Evolutionary conservation across 2,113 vertebrate genomes (phyloP), one percentile per base, ranked within the genome.

Genomic region (Malurus alboscapulatus): DNA sequence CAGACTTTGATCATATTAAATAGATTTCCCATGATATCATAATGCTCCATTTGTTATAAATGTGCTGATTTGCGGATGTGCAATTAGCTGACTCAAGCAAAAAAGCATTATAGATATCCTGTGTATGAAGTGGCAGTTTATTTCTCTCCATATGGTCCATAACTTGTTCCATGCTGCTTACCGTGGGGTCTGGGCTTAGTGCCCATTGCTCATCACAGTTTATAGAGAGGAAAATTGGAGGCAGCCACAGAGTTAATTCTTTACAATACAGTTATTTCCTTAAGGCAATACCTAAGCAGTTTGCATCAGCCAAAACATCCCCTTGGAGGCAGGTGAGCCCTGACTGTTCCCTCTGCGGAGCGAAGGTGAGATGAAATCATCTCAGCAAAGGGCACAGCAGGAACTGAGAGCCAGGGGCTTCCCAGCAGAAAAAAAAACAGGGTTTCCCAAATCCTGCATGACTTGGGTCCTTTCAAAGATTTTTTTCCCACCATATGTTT

Each of bases 131-230:
- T 94, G 96, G 87, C 89, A 91, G 88, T 96, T 95, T 96, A 91
- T 95, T 96, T 84, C 87, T 90, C 87, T 95, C 96, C 96, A 93
- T 96, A 95, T 97, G 95, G 94, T 87, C 83, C 82, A 17, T 93
- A 96, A 92, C 87, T 96, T 94, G 80, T 94, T 97, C 94, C 72
- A 40, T 92, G 93, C 83, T 88, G 68, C 89, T 94, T 92, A 86
- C 91, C 48, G 29, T 96, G 96, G 83, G 96, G 89, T 93, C 93
- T 96, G 90, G 94, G 93, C 89, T 95, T 57, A 45, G 93, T 96
- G 95, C 91, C 93, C 91, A 14, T 29, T 84, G 92, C 71, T 90
- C 92, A 94, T 95, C 80, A 66, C 77, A 85, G 54, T 93, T 96
- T 92, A 94, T 63, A 80, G 87, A 86, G 71, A 92, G 45, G 82